These are phyloP conservation scores for Apodemia hepburni DNA, from an alignment of 2,888 invertebrate species.

Conservation along the genomic window DNA sequence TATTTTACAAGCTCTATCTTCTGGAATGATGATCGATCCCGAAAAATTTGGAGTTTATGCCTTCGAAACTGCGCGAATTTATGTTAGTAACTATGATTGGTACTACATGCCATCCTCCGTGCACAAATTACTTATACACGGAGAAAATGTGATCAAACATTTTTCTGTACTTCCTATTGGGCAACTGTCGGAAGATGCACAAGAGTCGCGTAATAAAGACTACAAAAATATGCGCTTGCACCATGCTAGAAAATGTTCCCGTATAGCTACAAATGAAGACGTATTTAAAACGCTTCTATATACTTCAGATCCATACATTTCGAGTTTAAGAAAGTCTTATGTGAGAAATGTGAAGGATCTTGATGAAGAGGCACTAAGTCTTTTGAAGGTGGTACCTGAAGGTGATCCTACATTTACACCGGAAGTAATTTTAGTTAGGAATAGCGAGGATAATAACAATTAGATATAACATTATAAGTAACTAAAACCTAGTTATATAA, in stretches of 20 bases:
- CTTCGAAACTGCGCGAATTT: slow-evolving; percentile 22
- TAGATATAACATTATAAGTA: too few species aligned
- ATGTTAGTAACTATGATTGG: slow-evolving; percentile 17
- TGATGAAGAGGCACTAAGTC: too few species aligned
- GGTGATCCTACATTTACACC: too few species aligned
- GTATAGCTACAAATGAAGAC: too few species aligned
- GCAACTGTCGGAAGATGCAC: slow-evolving; percentile 14
- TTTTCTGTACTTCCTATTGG: slow-evolving; percentile 5
- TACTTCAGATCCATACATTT: too few species aligned
- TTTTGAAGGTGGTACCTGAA: too few species aligned
- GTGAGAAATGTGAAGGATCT: too few species aligned
- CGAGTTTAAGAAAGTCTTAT: neutral
- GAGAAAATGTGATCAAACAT: slow-evolving; percentile 16
- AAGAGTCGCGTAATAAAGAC: slow-evolving; percentile 16
- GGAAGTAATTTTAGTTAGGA: too few species aligned
- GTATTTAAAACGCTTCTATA: too few species aligned
- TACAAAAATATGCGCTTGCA: slow-evolving; percentile 12
- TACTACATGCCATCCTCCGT: slow-evolving; percentile 22
- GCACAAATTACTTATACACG: slow-evolving; percentile 23
- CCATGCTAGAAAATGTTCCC: too few species aligned
- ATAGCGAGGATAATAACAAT: too few species aligned
- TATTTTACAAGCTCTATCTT: slow-evolving; percentile 21
- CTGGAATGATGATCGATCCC: slow-evolving; percentile 18
- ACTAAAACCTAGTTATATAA: too few species aligned
- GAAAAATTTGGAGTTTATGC: slow-evolving; percentile 24